Evolutionary conservation across 2,888 invertebrate genomes (phyloP).

Genomic region (Phaedon cochleariae): DNA sequence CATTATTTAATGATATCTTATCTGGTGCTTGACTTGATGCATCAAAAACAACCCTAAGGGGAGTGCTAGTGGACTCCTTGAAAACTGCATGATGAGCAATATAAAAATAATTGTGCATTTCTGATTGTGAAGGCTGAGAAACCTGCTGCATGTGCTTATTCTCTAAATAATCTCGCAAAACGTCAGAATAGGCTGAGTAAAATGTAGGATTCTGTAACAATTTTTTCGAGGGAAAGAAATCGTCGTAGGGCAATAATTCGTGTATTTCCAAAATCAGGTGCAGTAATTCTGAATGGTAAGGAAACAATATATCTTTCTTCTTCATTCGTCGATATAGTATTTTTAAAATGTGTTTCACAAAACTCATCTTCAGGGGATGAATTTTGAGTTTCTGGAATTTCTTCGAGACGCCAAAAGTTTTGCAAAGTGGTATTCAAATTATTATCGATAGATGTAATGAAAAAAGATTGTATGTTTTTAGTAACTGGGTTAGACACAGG

Average conservation of each 20-base stretch:
- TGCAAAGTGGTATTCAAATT: not conserved
- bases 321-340: not conserved
- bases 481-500: not conserved
- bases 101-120: no score
- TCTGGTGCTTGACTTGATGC: not conserved
- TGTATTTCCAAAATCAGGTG: not conserved
- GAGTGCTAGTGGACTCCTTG: not conserved
- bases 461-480: not conserved
- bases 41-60: not conserved
- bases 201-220: not conserved
- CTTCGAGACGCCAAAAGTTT: not conserved
- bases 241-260: not conserved
- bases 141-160: not conserved
- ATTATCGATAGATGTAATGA: not conserved
- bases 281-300: not conserved
- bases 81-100: no score
- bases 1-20: not conserved
- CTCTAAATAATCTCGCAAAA: not conserved
- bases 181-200: not conserved
- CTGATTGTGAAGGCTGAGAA: not conserved
- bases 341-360: not conserved
- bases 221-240: not conserved
- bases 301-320: not conserved
- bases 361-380: not conserved
- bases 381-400: not conserved